Percentiles rank a stretch among this genome's conserved stretches.
phyloP scores from a whole-genome alignment of 1,140 invertebrate genomes.

The Caenorhabditis tropicalis region DNA sequence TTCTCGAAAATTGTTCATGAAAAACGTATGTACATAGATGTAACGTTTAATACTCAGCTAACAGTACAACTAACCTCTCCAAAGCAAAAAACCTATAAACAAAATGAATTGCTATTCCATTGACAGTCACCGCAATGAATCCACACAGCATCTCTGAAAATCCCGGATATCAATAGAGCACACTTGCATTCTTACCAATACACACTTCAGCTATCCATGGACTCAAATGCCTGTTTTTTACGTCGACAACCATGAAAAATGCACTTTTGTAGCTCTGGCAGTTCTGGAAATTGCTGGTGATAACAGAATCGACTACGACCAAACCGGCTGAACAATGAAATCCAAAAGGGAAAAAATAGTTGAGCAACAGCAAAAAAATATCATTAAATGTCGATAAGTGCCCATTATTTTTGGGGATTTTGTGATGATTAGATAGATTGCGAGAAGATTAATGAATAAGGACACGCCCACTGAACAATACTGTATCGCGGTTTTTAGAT shows the following conservation, averaged over 20 bases:
- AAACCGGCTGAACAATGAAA: constrained; percentile 1
- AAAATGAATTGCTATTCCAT: constrained; percentile 7
- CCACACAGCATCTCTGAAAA: background rate
- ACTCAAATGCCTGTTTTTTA: background rate
- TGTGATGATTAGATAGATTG: background rate
- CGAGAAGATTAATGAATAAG: background rate
- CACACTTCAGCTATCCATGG: background rate
- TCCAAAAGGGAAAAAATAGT: background rate
- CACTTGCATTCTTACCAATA: background rate
- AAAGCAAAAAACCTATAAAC: background rate
- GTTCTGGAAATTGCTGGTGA: background rate
- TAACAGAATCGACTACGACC: too few relatives aligned
- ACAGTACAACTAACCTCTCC: background rate
- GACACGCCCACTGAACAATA: background rate
- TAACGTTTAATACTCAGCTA: too few relatives aligned
- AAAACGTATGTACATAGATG: too few relatives aligned
- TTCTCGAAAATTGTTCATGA: too few relatives aligned
- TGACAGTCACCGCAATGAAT: background rate
- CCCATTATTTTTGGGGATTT: constrained; percentile 26
- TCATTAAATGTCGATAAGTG: constrained; percentile 1
- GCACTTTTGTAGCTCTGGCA: background rate
- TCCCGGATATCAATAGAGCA: background rate
- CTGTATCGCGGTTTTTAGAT: background rate
- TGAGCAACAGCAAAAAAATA: background rate
- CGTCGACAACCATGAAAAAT: background rate